Evolutionary conservation across 30 jellyfish, hydroid and myxozoan genomes (phyloP).

Genomic region (Turritopsis rubra): DNA sequence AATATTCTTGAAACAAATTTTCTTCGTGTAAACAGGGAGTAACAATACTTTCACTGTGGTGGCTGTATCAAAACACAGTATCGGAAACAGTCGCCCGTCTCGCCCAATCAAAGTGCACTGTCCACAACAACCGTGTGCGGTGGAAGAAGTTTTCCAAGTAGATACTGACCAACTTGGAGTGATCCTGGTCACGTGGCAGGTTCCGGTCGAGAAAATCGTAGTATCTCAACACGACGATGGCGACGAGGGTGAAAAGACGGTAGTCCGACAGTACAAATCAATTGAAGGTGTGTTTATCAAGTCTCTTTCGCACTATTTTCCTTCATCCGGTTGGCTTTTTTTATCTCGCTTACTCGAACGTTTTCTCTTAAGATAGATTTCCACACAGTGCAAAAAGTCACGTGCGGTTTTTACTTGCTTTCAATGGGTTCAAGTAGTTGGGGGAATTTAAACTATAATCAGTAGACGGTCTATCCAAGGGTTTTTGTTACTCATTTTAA

Average conservation of each 20-base stretch:
- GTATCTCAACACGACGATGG: neutral
- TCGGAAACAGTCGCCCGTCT: slow-evolving; percentile 41
- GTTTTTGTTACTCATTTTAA: neutral
- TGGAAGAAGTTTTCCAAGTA: slow-evolving; percentile 38
- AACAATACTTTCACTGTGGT: slow-evolving; percentile 14
- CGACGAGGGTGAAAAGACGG: neutral
- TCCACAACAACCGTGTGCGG: slow-evolving; percentile 34
- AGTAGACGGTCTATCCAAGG: no score
- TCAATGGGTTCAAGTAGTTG: no score
- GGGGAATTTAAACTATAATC: no score
- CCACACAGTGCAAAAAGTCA: no score
- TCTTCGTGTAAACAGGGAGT: slow-evolving; percentile 7
- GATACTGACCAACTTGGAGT: slow-evolving; percentile 36
- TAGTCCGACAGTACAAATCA: slow-evolving; percentile 8
- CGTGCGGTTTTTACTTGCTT: no score
- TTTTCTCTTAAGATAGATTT: no score
- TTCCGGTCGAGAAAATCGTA: neutral
- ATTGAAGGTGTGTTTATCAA: neutral
- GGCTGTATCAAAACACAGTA: slow-evolving; percentile 27
- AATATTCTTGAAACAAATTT: neutral
- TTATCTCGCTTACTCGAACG: neutral
- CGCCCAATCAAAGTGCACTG: slow-evolving; percentile 27
- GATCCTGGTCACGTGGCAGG: slow-evolving; percentile 40
- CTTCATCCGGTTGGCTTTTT: neutral
- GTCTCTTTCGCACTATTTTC: neutral